These are phyloP conservation scores for Psittacula derbiana DNA, from an alignment of 2,797 vertebrate species.

Conservation along the genomic window DNA sequence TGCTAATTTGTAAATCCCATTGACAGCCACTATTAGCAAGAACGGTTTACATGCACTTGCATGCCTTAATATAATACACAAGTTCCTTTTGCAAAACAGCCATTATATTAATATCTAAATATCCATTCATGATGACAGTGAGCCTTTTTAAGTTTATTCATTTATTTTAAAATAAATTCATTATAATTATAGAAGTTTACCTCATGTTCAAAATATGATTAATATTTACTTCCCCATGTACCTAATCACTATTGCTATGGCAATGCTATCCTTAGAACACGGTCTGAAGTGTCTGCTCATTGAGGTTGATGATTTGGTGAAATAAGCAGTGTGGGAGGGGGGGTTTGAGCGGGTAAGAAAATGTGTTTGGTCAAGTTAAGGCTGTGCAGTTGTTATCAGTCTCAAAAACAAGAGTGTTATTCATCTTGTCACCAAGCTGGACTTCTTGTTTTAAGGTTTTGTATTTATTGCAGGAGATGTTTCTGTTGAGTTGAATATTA, in stretches of 20 bases:
- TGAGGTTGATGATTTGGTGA: neutral
- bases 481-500: neutral
- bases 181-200: neutral
- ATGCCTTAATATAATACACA: neutral
- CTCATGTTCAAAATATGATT: neutral
- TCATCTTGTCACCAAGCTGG: neutral
- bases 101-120: neutral
- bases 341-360: neutral
- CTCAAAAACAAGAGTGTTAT: neutral
- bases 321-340: neutral
- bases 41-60: accelerated
- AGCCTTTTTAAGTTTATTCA: neutral
- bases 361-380: neutral
- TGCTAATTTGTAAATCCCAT: neutral
- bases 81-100: neutral
- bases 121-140: neutral
- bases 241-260: neutral
- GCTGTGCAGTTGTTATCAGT: neutral
- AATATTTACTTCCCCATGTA: neutral
- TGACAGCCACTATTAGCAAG: neutral
- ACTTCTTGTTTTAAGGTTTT: neutral
- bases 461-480: neutral
- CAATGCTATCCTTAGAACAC: neutral
- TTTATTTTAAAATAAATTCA: neutral
- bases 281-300: neutral